A percentile compares a stretch with the other conserved stretches of the same genome.
Conservation (phyloP, 2,888 invertebrate genomes). For the Hetaerina titia region DNA sequence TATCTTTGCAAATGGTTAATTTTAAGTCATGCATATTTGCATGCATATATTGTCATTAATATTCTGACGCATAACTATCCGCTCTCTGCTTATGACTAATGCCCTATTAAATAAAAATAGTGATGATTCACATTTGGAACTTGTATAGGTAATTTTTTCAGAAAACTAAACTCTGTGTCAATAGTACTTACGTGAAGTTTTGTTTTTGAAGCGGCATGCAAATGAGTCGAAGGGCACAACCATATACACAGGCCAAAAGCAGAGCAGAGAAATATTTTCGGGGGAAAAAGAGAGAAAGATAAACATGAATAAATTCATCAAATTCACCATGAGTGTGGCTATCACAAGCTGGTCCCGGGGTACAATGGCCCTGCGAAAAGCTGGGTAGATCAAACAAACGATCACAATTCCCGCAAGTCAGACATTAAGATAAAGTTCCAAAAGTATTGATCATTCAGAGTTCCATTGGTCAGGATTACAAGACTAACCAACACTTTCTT, state of each 20-base stretch:
- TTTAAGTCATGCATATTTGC: constrained; percentile 55
- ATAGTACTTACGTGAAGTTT: constrained; percentile 88
- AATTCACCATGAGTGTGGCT: constrained; percentile 68
- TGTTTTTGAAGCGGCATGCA: constrained; percentile 87
- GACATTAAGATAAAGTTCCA: constrained; percentile 64
- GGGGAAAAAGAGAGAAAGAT: constrained; percentile 85
- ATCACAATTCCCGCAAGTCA: constrained; percentile 63
- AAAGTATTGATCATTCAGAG: constrained; percentile 65
- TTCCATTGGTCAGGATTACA: constrained; percentile 62
- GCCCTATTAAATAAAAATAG: constrained; percentile 62
- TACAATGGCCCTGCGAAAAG: constrained; percentile 67
- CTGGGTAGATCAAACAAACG: constrained; percentile 65
- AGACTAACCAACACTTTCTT: constrained; percentile 61
- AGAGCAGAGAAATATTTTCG: constrained; percentile 88
- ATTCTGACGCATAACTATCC: constrained; percentile 56
- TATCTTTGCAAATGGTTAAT: constrained; percentile 20
- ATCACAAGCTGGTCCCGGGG: constrained; percentile 67
- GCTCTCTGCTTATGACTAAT: constrained; percentile 63
- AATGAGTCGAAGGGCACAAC: constrained; percentile 87
- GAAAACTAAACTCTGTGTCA: constrained; percentile 68
- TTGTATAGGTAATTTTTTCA: constrained; percentile 58
- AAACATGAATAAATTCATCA: constrained; percentile 71
- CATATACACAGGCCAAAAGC: constrained; percentile 87
- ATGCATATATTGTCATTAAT: constrained; percentile 37
- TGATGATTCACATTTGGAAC: constrained; percentile 66